Evolutionary conservation across 2,888 invertebrate genomes (phyloP), one percentile per base, ranked within the genome.

Genomic region (Limnephilus marmoratus): DNA sequence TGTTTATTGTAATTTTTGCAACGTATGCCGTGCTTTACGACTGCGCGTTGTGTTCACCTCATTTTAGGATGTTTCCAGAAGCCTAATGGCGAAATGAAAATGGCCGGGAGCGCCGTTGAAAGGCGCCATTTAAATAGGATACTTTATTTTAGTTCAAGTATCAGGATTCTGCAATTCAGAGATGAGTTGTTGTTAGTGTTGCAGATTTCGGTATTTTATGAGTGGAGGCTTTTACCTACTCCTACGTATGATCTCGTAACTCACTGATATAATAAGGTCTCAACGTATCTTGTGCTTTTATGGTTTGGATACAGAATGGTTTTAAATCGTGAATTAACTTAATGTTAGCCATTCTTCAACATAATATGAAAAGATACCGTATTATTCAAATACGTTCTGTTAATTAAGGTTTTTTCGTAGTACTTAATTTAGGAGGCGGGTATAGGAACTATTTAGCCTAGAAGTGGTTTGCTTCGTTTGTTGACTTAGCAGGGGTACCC

Each of bases 1-100:
- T 93, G 93, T 93, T 93, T 93, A 92, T 93, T 93, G 93, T 93
- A 93, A 93, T 93, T 93, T 93, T 92, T 93, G 93, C 92, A 93
- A 91, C 93, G 92, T 93, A 93, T 93, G 91, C 88, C 91, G 85
- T 89, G 91, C 86, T 82, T 92, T 91, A 91, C 89, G 88, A 90
- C 90, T 82, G 68, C n/a, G 81, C 81, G 41, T 68, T 82, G 68
- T 29, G 41, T 85, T 91, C 90, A 91, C 91, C 88, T 90, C 68
- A 88, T 49, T 87, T 49, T 53, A 86, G 41, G 49, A 86, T 86
- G 88, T 31, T 88, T 68, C 9, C n/a, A 34, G 53, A 80, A 41
- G 80, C 68, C 41, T 89, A 89, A 89, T 89, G 88, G 88, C 88
- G 68, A 80, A 41, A 89, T 31, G 37, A 81, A 29, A 87, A 34